Conservation (phyloP, 2,113 vertebrate species). For the Chiloscyllium plagiosum region DNA sequence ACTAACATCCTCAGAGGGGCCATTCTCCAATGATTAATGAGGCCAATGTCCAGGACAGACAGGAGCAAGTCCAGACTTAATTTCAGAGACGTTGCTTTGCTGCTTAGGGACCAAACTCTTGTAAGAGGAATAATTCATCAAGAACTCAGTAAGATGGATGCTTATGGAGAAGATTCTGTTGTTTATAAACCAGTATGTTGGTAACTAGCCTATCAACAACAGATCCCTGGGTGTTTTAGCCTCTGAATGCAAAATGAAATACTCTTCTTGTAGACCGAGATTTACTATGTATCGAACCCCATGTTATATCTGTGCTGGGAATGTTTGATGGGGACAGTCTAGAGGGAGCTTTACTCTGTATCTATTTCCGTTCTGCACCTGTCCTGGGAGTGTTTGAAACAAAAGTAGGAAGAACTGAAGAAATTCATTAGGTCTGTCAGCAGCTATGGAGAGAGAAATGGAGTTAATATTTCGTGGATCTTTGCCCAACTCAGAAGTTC, state of each 20-base stretch:
- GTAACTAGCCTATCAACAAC: neutral
- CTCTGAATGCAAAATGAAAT: neutral
- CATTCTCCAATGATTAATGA: neutral
- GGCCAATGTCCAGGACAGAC: neutral
- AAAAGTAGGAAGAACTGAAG: no score
- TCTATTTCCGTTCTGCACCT: no score
- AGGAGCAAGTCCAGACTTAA: no score
- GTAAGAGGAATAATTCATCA: neutral
- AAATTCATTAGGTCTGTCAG: no score
- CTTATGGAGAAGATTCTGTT: neutral
- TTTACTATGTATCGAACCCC: neutral
- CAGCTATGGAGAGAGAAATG: no score
- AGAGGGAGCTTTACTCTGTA: no score
- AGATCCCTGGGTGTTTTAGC: neutral
- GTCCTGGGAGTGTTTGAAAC: no score
- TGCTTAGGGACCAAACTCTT: neutral
- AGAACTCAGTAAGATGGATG: neutral
- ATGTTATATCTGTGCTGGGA: no score
- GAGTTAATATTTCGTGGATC: no score
- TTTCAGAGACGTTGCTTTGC: neutral
- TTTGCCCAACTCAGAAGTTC: no score
- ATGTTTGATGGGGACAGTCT: no score
- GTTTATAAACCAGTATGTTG: neutral
- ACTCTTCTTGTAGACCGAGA: neutral
- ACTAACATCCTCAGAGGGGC: neutral